These are phyloP conservation scores for Epinotia demarniana DNA, from an alignment of 2,888 invertebrate species.

Conservation along the genomic window DNA sequence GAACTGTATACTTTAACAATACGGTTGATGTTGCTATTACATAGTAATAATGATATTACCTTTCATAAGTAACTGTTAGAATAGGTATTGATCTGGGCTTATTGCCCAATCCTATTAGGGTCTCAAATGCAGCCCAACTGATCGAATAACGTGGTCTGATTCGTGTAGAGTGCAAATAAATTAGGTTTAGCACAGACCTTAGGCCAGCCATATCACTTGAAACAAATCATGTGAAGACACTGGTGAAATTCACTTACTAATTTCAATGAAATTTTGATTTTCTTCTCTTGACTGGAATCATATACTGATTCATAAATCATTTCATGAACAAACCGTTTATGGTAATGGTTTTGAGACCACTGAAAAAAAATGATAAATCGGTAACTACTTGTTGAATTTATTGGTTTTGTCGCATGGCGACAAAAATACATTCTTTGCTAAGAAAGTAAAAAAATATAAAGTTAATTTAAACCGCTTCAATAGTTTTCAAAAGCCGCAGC, in stretches of 20 bases:
- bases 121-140: conserved; percentile 16
- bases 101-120: conserved; percentile 34
- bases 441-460: too few species aligned
- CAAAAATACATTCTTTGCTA: too few species aligned
- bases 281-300: not conserved
- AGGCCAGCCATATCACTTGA: not conserved
- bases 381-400: too few species aligned
- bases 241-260: not conserved
- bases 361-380: too few species aligned
- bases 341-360: too few species aligned
- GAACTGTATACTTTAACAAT: not conserved
- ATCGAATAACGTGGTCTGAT: conserved; percentile 20
- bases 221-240: not conserved
- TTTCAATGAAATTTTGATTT: not conserved
- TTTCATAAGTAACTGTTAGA: not conserved
- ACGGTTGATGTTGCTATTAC: not conserved
- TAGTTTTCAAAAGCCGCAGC: not conserved
- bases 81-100: conserved; percentile 27
- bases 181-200: not conserved
- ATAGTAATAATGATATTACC: not conserved
- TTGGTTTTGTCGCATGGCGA: too few species aligned
- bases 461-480: too few species aligned
- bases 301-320: too few species aligned
- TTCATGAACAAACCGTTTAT: too few species aligned
- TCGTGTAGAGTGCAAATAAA: conserved; percentile 17